A percentile compares a stretch with the other conserved stretches of the same genome.
Evolutionary conservation across 2,888 invertebrate genomes (phyloP).

Genomic region (Drosophila diplacantha): DNA sequence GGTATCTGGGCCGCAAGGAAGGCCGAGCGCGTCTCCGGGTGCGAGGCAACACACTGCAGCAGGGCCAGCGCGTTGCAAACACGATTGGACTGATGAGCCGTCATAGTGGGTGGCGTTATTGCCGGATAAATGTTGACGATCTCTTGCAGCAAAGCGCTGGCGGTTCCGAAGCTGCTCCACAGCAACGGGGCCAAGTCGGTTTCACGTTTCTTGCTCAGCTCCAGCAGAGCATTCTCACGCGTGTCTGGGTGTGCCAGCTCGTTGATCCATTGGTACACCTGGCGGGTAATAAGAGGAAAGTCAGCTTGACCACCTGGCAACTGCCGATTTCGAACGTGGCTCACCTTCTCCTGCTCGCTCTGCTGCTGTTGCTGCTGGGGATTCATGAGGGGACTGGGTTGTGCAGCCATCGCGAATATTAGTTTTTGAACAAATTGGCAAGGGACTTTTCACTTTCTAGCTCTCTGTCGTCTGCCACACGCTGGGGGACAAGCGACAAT

Average conservation of each 20-base stretch:
- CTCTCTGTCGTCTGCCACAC: background rate
- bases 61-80: constrained; percentile 99
- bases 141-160: constrained; percentile 95
- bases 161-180: constrained; percentile 96
- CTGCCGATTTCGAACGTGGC: background rate
- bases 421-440: background rate
- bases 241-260: constrained; percentile 93
- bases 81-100: constrained; percentile 98
- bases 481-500: no score
- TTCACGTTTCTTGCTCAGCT: constrained; percentile 88
- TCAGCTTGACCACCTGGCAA: background rate
- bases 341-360: constrained; percentile 79
- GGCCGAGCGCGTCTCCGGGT: constrained; percentile 97
- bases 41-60: constrained; percentile 99
- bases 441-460: background rate
- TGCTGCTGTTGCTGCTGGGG: constrained; percentile 71
- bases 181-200: constrained; percentile 98
- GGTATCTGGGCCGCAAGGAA: constrained; percentile 98
- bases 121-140: constrained; percentile 99
- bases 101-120: constrained; percentile 98
- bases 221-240: constrained; percentile 96
- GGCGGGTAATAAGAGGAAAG: background rate
- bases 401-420: constrained; percentile 82
- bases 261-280: constrained; percentile 78
- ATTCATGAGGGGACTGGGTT: constrained; percentile 86